Base-by-base conservation (phyloP, 2,888 invertebrate species). In the Drosophila paucipuncta region DNA sequence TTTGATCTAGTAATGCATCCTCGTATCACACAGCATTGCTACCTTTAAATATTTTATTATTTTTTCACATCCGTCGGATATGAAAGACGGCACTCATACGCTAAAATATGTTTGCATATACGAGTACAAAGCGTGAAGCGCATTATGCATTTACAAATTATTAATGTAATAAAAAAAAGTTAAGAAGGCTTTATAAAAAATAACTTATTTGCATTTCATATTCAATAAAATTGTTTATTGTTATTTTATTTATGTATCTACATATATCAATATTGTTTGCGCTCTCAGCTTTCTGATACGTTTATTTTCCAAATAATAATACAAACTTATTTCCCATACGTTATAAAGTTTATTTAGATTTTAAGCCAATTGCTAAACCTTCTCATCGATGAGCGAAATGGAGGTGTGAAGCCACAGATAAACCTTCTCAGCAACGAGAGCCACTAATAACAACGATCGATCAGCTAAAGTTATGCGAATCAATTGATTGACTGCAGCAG, bases 11-110 rank as follows among this genome's bases (percentile, higher is more conserved):
- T 28, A 10, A 18, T 16, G 18, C 25, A 5, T 25, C 7, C 37
- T 11, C 11, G 18, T 25, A 18, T 37, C 7, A 13, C 11, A 37
- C 4, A 39, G n/a, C 28, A 30, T 39, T 57, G 28, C n/a, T 7
- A 57, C 30, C n/a, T 2, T 50, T 30, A n/a, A 16, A 13, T 39
- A n/a, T 39, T 57, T 57, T 28, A 39, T 28, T 57, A 39, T 57
- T 39, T 39, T 28, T 39, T n/a, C n/a, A 37, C 13, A n/a, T 55
- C 37, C 55, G 28, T 37, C 28, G 11, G 39, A 55, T 11, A 37
- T 28, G 18, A 37, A 55, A 37, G 6, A 37, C 2, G 18, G 11
- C 33, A 35, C 33, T 33, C 11, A 11, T 33, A 11, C 33, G 11
- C 33, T 11, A 33, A 35, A 35, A 13, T 35, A 37, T 37, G 55